Evolutionary conservation across 2,113 vertebrate genomes (phyloP).

Genomic region (Centrocercus urophasianus): DNA sequence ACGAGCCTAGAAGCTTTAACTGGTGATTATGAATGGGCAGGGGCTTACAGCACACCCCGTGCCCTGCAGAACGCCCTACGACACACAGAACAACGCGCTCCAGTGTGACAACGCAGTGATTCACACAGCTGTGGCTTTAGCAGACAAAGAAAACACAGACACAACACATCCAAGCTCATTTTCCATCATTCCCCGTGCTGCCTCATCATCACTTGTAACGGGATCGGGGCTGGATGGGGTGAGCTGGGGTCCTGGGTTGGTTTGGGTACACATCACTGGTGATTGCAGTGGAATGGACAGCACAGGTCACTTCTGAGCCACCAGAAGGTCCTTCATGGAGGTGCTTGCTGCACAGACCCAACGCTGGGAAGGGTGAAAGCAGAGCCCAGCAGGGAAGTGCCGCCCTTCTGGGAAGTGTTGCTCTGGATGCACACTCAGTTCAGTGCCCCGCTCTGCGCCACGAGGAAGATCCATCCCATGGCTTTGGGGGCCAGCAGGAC

Average conservation of each 20-base stretch:
- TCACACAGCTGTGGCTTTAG: constrained; percentile 49
- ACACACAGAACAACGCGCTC: not conserved
- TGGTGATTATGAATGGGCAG: constrained; percentile 8
- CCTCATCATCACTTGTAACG: constrained; percentile 13
- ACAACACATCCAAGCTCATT: constrained; percentile 64
- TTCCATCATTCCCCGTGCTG: constrained; percentile 44
- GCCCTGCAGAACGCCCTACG: not conserved
- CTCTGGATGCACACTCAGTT: fast-evolving
- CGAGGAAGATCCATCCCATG: not conserved
- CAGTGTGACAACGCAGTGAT: constrained; percentile 13
- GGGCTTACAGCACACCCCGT: not conserved
- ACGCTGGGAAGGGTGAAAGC: fast-evolving
- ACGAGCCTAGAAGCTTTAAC: not conserved
- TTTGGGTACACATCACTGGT: not conserved
- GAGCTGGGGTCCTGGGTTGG: not conserved
- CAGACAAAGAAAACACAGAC: constrained; percentile 67
- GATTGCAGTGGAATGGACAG: too few species aligned
- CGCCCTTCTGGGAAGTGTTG: not conserved
- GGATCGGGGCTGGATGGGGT: not conserved
- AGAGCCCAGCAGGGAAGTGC: fast-evolving
- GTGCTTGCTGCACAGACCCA: not conserved
- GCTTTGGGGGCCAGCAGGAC: fast-evolving
- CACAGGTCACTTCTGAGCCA: not conserved
- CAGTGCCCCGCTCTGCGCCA: not conserved
- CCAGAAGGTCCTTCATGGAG: not conserved